phyloP scores from a whole-genome alignment of 2,113 vertebrate genomes.

The Malurus cyaneus region DNA sequence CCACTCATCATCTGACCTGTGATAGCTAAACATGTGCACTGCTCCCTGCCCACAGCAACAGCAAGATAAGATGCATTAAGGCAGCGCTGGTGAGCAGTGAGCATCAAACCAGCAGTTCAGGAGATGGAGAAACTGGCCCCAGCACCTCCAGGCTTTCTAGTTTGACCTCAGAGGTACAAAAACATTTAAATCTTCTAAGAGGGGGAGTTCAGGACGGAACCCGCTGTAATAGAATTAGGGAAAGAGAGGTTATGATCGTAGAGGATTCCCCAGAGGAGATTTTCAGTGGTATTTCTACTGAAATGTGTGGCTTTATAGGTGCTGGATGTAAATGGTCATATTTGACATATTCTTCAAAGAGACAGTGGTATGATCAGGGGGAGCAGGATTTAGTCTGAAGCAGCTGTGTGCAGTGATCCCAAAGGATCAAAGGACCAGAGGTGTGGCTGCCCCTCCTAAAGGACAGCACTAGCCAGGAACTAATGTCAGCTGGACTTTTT shows the following conservation, averaged over 20 bases:
- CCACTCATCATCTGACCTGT: conserved; percentile 66
- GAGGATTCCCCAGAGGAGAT: not conserved
- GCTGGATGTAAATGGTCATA: not conserved
- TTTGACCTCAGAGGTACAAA: not conserved
- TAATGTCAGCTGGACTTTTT: not conserved
- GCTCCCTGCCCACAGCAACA: conserved; percentile 53
- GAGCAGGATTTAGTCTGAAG: not conserved
- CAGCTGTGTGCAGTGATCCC: not conserved
- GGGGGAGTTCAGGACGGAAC: not conserved
- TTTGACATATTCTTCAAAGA: not conserved
- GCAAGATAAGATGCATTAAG: conserved; percentile 40
- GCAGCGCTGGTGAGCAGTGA: not conserved
- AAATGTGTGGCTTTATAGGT: not conserved
- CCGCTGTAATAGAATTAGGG: not conserved
- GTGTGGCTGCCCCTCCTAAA: not conserved
- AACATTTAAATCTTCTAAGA: not conserved
- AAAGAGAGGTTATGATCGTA: not conserved
- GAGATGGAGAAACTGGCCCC: not conserved
- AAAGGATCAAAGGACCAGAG: not conserved
- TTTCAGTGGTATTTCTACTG: not conserved
- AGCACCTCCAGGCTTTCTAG: not conserved
- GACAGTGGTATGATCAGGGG: not conserved
- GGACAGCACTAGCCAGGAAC: not conserved
- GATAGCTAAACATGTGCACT: conserved; percentile 61
- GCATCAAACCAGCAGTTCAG: not conserved